Conservation (phyloP, 1,140 invertebrate species). For the Cylas formicarius region DNA sequence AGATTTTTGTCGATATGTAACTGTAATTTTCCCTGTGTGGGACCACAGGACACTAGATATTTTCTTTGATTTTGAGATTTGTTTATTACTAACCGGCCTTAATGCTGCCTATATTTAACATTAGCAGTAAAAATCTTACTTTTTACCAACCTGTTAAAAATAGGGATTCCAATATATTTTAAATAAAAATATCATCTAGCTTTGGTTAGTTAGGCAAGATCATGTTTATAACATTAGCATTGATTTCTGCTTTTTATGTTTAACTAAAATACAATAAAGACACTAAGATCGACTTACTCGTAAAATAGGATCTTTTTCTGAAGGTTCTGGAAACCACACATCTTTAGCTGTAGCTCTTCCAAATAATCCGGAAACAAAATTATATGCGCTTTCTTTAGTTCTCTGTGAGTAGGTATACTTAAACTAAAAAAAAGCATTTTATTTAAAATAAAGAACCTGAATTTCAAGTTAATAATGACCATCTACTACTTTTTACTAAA, state of each 20-base stretch:
- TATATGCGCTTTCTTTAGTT: constrained; percentile 62
- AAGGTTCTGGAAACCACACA: constrained; percentile 55
- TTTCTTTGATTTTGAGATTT: too few species aligned
- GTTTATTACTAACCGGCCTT: too few species aligned
- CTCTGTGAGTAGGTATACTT: constrained; percentile 67
- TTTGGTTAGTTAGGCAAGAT: not conserved
- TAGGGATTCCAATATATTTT: too few species aligned
- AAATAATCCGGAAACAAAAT: constrained; percentile 67
- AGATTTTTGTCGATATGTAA: too few species aligned
- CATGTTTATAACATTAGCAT: constrained; percentile 2
- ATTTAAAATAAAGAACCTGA: too few species aligned
- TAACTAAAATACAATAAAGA: not conserved
- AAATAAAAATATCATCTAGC: constrained; percentile 30
- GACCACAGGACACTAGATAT: too few species aligned
- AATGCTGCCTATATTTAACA: too few species aligned
- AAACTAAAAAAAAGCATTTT: constrained; percentile 50
- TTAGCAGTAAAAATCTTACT: too few species aligned
- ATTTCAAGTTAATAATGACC: constrained; percentile 3
- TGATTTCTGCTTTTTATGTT: not conserved
- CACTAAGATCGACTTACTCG: constrained; percentile 48
- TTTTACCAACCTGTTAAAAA: too few species aligned
- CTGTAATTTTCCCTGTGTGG: too few species aligned
- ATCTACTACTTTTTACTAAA: too few species aligned
- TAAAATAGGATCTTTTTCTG: constrained; percentile 60
- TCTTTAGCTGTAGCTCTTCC: constrained; percentile 51